Base-by-base conservation (phyloP, 2,888 invertebrate genomes). In the Folsomia manolachei region DNA sequence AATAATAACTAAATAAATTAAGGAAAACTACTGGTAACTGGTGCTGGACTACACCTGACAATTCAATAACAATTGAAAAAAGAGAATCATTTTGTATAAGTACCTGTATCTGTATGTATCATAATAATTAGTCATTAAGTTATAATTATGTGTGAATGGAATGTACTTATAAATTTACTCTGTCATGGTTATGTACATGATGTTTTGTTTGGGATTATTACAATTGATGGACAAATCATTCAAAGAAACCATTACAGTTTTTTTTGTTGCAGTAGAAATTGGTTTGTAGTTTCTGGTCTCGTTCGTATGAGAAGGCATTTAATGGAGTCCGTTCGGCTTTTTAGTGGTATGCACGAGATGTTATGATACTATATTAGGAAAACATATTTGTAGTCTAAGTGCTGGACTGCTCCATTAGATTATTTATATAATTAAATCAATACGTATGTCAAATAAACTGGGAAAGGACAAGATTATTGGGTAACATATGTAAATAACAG, bases 31-130 rank as follows among this genome's bases (percentile, higher is more conserved):
- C 18, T 56, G 26, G 18, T 19, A 67, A 25, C 39, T n/a, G 67
- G 67, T 67, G 67, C 67, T 67, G 67, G 67, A 67, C 39, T 67
- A 56, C 67, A 67, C 67, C 67, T 67, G 56, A 66, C 19, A 66
- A 51, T n/a, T 52, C 27, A 66, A 4, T 21, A 51, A 11, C n/a
- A n/a, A n/a, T n/a, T n/a, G n/a, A n/a, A n/a, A n/a, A n/a, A n/a
- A n/a, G n/a, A n/a, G n/a, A 21, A 66, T n/a, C 53, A 60, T 67
- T 53, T 67, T 67, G 60, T 56, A 56, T 67, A 67, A 67, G 67
- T 67, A 67, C 67, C 67, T 67, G 67, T 67, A 52, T n/a, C 9
- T 51, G n/a, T n/a, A n/a, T n/a, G n/a, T n/a, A 39, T 14, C 39
- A 39, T 39, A 39, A 39, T 39, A 39, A 39, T 9, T 14, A 39